Percentiles rank a stretch among this genome's conserved stretches.
These are phyloP conservation scores for Odontocerum albicorne DNA, from an alignment of 2,888 invertebrate species.

Conservation along the genomic window DNA sequence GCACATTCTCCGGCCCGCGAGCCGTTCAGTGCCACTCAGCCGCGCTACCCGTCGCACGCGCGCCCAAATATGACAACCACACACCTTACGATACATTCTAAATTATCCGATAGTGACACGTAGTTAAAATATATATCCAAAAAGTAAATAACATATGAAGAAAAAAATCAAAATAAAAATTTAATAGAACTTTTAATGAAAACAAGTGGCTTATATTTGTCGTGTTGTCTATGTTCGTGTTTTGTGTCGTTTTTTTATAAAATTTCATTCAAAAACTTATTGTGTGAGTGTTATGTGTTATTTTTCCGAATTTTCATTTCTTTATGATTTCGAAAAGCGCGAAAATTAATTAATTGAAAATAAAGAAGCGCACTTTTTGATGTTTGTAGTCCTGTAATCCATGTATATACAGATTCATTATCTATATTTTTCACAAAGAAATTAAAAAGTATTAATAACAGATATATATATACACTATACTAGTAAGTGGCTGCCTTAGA, in stretches of 20 bases:
- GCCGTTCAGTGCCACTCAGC: conserved; percentile 35
- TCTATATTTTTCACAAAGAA: conserved; percentile 4
- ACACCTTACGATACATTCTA: conserved; percentile 35
- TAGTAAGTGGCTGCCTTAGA: conserved; percentile 17
- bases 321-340: background rate
- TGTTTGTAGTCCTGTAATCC: conserved; percentile 19
- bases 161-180: conserved; percentile 22
- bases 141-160: conserved; percentile 18
- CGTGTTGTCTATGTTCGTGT: conserved; percentile 34
- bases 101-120: conserved; percentile 36
- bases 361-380: conserved; percentile 18
- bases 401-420: too few species aligned
- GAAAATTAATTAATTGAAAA: conserved; percentile 1
- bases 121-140: conserved; percentile 29
- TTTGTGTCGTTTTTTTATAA: conserved; percentile 25
- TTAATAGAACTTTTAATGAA: conserved; percentile 32
- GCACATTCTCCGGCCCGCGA: conserved; percentile 40
- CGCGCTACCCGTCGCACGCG: conserved; percentile 38
- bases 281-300: conserved; percentile 15
- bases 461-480: background rate
- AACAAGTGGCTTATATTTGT: conserved; percentile 38
- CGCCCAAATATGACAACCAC: conserved; percentile 31
- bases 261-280: conserved; percentile 24
- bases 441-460: background rate
- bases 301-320: conserved; percentile 9